A percentile compares a stretch with the other conserved stretches of the same genome.
Conservation (phyloP, 2,113 vertebrate genomes). For the Passer domesticus region DNA sequence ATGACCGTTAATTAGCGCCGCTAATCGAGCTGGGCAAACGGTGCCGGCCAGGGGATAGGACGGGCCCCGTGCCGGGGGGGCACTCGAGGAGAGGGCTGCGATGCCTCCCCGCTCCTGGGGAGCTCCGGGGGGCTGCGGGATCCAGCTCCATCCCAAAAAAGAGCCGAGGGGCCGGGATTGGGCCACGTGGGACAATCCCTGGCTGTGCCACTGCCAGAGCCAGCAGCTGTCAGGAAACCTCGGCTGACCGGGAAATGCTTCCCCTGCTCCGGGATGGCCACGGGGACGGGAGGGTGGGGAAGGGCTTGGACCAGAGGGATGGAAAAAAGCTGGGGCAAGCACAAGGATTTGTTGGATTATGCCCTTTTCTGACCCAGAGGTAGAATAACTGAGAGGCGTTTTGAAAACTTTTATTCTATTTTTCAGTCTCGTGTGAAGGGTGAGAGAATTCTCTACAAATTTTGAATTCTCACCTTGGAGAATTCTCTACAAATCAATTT, state of each 20-base stretch:
- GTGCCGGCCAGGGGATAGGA: neutral
- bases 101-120: fast-evolving
- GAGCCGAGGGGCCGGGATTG: neutral
- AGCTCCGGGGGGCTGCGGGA: neutral
- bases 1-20: conserved; percentile 40
- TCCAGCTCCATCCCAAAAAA: fast-evolving
- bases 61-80: neutral
- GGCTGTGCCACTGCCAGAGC: neutral
- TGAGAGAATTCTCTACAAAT: neutral
- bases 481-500: neutral
- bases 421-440: neutral
- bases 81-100: neutral
- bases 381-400: neutral
- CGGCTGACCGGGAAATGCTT: neutral
- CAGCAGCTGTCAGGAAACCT: conserved; percentile 24
- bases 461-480: neutral
- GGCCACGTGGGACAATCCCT: neutral
- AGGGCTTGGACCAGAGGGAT: neutral
- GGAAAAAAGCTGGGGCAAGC: neutral
- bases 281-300: neutral
- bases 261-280: fast-evolving
- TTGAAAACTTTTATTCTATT: neutral
- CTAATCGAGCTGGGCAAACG: conserved; percentile 52
- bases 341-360: neutral
- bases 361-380: neutral